phyloP scores from a whole-genome alignment of 1,140 invertebrate genomes.

The Drosophila gunungcola region DNA sequence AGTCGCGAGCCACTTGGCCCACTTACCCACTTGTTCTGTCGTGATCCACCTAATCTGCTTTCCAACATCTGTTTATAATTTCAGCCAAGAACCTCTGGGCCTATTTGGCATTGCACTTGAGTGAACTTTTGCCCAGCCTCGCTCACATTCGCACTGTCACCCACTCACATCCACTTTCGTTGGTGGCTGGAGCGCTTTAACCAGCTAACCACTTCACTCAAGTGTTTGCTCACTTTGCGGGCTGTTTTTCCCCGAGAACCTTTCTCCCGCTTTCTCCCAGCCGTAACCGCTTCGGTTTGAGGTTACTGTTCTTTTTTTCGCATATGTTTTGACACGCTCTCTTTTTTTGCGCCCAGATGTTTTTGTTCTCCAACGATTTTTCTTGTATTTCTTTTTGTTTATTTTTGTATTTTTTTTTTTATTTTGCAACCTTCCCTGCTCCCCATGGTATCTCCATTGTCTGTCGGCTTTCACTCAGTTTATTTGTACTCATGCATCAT shows the following conservation, averaged over 20 bases:
- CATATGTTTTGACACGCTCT: constrained; percentile 72
- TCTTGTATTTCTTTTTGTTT: constrained; percentile 6
- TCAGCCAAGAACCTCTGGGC: constrained; percentile 25
- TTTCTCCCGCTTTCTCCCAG: constrained; percentile 18
- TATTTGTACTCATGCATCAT: constrained; percentile 80
- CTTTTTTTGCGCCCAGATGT: constrained; percentile 42
- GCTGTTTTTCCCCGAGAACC: constrained; percentile 25
- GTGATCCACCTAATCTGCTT: constrained; percentile 45
- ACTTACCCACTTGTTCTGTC: constrained; percentile 29
- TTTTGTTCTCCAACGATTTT: constrained; percentile 52
- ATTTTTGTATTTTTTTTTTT: constrained; percentile 17
- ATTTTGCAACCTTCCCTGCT: neutral
- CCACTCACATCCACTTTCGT: constrained; percentile 14
- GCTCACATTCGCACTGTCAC: constrained; percentile 33
- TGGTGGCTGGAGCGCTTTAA: constrained; percentile 48
- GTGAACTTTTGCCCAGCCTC: constrained; percentile 47
- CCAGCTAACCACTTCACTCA: constrained; percentile 73
- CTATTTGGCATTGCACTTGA: constrained; percentile 55
- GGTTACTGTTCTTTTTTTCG: constrained; percentile 48
- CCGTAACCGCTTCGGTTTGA: constrained; percentile 43
- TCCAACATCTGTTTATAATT: constrained; percentile 52
- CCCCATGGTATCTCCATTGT: constrained; percentile 44
- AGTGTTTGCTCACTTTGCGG: constrained; percentile 81
- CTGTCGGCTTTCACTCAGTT: constrained; percentile 73
- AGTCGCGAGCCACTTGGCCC: constrained; percentile 23